Conservation (phyloP, 2,888 invertebrate species). For the Chrysolina oricalcia region DNA sequence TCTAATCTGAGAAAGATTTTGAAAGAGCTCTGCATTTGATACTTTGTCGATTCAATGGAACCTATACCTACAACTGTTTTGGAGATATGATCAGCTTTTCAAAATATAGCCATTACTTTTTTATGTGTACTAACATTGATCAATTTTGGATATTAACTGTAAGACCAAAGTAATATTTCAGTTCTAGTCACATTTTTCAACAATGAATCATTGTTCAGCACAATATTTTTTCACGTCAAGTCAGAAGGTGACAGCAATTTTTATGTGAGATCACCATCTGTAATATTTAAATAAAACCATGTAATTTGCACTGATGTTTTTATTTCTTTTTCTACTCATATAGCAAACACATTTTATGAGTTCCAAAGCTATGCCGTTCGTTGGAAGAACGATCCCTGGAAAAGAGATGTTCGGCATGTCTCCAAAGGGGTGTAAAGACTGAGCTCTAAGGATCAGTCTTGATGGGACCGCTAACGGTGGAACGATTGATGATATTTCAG, state of each 20-base stretch:
- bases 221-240: slow-evolving; percentile 53
- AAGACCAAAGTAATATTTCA: slow-evolving; percentile 60
- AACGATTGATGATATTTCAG: too few species aligned
- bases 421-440: too few species aligned
- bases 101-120: not conserved
- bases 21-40: not conserved
- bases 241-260: slow-evolving; percentile 51
- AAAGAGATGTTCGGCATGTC: too few species aligned
- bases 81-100: not conserved
- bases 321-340: slow-evolving; percentile 11
- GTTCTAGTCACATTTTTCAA: slow-evolving; percentile 61
- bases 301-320: slow-evolving; percentile 49
- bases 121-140: slow-evolving; percentile 42
- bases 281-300: slow-evolving; percentile 50
- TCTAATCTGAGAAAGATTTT: not conserved
- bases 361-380: too few species aligned
- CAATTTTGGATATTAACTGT: slow-evolving; percentile 36
- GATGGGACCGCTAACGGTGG: too few species aligned
- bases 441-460: too few species aligned
- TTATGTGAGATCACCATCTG: slow-evolving; percentile 52
- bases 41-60: not conserved
- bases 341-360: too few species aligned
- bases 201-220: slow-evolving; percentile 55
- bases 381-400: too few species aligned
- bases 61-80: not conserved